Conservation (phyloP, 2,113 vertebrate species). For the Protobothrops flavoviridis region DNA sequence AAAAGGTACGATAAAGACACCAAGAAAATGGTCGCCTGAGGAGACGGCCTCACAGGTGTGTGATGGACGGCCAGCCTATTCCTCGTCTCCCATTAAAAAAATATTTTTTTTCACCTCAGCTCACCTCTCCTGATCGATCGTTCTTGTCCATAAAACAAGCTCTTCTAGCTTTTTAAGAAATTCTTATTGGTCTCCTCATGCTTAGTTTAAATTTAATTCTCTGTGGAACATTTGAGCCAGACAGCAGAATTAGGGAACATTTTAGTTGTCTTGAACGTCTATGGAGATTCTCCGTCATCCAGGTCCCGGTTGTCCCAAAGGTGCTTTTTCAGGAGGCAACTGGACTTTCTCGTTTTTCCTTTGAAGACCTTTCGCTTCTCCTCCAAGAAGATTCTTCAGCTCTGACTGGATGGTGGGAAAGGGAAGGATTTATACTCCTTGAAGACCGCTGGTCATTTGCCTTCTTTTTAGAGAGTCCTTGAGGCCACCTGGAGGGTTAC, state of each 20-base stretch:
- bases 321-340: too few species aligned
- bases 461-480: too few species aligned
- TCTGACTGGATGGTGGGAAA: too few species aligned
- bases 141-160: constrained; percentile 15
- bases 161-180: background rate
- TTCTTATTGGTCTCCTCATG: background rate
- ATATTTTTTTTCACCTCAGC: background rate
- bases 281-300: too few species aligned
- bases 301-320: too few species aligned
- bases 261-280: background rate
- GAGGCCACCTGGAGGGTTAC: too few species aligned
- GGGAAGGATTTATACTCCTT: too few species aligned
- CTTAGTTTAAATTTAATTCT: background rate
- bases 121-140: constrained; percentile 1
- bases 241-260: background rate
- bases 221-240: background rate
- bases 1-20: constrained; percentile 55
- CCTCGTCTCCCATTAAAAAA: constrained; percentile 1
- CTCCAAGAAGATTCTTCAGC: too few species aligned
- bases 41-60: constrained; percentile 72
- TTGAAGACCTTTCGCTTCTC: too few species aligned
- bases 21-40: constrained; percentile 69
- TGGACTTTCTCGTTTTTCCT: too few species aligned
- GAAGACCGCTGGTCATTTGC: too few species aligned
- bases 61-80: constrained; percentile 60